Conservation (phyloP, 2,888 invertebrate species). For the Tinea trinotella region DNA sequence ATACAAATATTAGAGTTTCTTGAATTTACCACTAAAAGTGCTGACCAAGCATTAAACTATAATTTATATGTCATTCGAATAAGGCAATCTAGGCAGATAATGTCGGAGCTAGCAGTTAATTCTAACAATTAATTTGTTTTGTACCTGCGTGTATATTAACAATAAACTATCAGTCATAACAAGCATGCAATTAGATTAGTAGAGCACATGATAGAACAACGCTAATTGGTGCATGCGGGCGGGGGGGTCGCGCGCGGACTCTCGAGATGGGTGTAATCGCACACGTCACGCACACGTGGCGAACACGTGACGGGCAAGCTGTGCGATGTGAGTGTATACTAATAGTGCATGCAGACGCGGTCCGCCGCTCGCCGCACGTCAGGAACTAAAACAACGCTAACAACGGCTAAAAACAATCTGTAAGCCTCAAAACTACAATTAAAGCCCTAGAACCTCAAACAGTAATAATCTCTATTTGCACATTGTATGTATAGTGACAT, state of each 20-base stretch:
- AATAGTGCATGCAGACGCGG: slow-evolving; percentile 65
- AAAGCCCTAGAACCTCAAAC: slow-evolving; percentile 72
- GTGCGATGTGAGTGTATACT: slow-evolving; percentile 24
- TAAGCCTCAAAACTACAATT: slow-evolving; percentile 74
- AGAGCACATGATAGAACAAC: too few relatives aligned
- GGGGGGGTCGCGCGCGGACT: slow-evolving; percentile 3
- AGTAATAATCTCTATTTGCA: slow-evolving; percentile 58
- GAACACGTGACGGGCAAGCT: slow-evolving; percentile 59
- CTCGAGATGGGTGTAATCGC: slow-evolving; percentile 7
- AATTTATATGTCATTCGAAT: too few relatives aligned
- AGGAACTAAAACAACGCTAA: slow-evolving; percentile 71
- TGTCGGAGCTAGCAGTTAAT: too few relatives aligned
- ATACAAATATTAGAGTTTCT: too few relatives aligned
- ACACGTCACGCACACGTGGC: not conserved
- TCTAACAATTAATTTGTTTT: too few relatives aligned
- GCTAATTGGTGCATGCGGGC: not conserved
- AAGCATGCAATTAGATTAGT: too few relatives aligned
- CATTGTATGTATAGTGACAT: slow-evolving; percentile 52
- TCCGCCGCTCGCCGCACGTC: slow-evolving; percentile 67
- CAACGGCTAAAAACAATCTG: slow-evolving; percentile 71
- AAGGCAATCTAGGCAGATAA: too few relatives aligned
- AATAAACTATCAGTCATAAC: too few relatives aligned
- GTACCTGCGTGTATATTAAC: too few relatives aligned
- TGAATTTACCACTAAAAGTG: too few relatives aligned
- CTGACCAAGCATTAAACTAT: not conserved